phyloP scores from a whole-genome alignment of 2,797 vertebrate species.

The Pitangus sulphuratus region DNA sequence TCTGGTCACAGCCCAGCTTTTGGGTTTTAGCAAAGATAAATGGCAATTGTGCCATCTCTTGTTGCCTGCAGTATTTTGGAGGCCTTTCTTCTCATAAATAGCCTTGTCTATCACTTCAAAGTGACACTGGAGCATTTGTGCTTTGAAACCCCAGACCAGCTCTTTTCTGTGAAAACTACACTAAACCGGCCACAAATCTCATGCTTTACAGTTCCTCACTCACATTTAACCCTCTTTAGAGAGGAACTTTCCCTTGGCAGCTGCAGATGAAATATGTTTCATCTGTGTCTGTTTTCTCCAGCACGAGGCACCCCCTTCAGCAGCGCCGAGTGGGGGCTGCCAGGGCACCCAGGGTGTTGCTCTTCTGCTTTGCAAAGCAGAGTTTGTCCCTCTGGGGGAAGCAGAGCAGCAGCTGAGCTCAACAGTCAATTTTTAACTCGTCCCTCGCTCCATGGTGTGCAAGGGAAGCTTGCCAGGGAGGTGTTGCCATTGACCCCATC shows the following conservation, averaged over 20 bases:
- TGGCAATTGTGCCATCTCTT: neutral
- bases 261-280: neutral
- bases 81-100: neutral
- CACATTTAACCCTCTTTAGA: neutral
- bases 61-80: neutral
- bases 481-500: neutral
- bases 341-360: neutral
- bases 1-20: neutral
- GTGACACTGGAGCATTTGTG: neutral
- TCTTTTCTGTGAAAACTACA: neutral
- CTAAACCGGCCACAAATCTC: neutral
- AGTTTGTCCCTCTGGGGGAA: rapidly evolving
- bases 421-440: constrained; percentile 9
- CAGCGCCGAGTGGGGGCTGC: rapidly evolving
- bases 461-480: neutral
- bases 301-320: rapidly evolving
- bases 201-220: neutral
- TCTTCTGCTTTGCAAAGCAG: neutral
- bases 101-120: neutral
- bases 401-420: neutral
- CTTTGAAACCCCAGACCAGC: neutral
- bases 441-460: neutral
- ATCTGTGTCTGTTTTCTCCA: neutral
- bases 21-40: neutral
- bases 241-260: neutral